A percentile compares a stretch with the other conserved stretches of the same genome.
These are phyloP conservation scores for Oncorhynchus gorbuscha DNA, from an alignment of 2,113 vertebrate species.

Conservation along the genomic window DNA sequence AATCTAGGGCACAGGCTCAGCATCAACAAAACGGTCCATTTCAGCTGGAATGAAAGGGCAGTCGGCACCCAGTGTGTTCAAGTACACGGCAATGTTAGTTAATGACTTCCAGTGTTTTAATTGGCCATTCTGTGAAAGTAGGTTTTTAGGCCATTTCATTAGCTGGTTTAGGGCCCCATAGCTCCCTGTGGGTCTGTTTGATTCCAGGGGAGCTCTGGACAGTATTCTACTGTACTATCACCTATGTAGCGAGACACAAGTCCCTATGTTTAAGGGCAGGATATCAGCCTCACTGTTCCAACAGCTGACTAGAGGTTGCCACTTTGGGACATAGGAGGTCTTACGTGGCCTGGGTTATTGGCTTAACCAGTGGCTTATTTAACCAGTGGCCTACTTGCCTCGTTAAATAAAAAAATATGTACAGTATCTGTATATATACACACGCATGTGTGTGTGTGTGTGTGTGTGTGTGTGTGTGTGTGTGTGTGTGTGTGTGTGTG, in stretches of 20 bases:
- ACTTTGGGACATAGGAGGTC: constrained; percentile 44
- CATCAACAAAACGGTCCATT: constrained; percentile 45
- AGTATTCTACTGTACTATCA: not conserved
- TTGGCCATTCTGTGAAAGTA: constrained; percentile 57
- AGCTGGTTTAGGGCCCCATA: constrained; percentile 37
- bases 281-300: too few relatives aligned
- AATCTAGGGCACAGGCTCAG: constrained; percentile 61
- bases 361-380: constrained; percentile 1
- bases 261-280: too few relatives aligned
- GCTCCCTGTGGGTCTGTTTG: constrained; percentile 30
- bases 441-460: too few relatives aligned
- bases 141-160: constrained; percentile 71
- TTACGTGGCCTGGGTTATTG: constrained; percentile 22
- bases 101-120: constrained; percentile 62
- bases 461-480: too few relatives aligned
- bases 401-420: too few relatives aligned
- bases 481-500: too few relatives aligned
- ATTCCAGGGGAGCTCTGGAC: constrained; percentile 26
- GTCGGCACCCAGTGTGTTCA: not conserved
- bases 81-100: constrained; percentile 47
- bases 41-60: constrained; percentile 37
- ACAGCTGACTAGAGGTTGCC: not conserved
- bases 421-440: too few relatives aligned
- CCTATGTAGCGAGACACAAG: too few relatives aligned
- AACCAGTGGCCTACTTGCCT: too few relatives aligned